Percentiles rank a stretch among this genome's conserved stretches.
Conservation (phyloP, 2,113 vertebrate genomes). For the Hypocryptadius cinnamomeus region DNA sequence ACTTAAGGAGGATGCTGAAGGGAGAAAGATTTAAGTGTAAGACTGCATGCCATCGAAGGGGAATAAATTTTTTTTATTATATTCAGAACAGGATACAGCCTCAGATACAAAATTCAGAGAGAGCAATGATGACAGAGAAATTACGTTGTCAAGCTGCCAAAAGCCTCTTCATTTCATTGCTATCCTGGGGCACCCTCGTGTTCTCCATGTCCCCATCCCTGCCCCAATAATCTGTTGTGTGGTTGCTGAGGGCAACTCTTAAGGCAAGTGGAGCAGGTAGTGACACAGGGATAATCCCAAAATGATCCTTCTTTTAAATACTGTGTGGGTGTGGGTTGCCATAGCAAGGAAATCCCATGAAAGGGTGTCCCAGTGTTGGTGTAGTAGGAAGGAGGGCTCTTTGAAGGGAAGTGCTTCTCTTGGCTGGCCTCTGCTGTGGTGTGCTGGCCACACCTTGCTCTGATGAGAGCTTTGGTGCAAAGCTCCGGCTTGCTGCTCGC, state of each 20-base stretch:
- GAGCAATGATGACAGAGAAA: not conserved
- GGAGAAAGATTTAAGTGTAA: not conserved
- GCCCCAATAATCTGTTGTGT: not conserved
- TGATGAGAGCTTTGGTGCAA: not conserved
- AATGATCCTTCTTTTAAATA: not conserved
- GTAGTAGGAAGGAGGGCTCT: not conserved
- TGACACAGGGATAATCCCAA: not conserved
- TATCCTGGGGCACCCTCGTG: not conserved
- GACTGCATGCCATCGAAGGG: fast-evolving
- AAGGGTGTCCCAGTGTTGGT: not conserved
- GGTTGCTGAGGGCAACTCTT: not conserved
- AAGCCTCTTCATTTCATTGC: not conserved
- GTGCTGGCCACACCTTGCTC: not conserved
- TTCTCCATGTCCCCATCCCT: not conserved
- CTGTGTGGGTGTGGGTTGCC: not conserved
- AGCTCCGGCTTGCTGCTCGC: not conserved
- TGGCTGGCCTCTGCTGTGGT: not conserved
- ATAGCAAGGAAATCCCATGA: not conserved
- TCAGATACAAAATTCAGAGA: not conserved
- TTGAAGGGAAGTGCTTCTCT: not conserved
- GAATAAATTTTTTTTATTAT: not conserved
- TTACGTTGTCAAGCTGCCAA: not conserved
- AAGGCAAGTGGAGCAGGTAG: not conserved
- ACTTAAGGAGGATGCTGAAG: not conserved
- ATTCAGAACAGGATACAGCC: not conserved